These are phyloP conservation scores for Periplaneta americana DNA, from an alignment of 1,140 invertebrate genomes.

Conservation along the genomic window DNA sequence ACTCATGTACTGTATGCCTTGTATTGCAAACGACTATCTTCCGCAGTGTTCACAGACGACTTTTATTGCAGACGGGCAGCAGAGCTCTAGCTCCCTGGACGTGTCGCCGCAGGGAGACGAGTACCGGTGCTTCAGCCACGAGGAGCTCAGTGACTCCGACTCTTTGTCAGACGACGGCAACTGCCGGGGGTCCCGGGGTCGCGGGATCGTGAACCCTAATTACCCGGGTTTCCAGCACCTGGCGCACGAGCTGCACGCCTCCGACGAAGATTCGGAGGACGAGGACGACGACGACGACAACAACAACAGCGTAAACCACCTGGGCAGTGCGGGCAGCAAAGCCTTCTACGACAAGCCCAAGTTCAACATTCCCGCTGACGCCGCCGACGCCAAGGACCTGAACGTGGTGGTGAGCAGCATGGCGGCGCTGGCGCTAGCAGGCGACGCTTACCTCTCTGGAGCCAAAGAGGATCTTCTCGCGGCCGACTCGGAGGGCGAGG, in stretches of 20 bases:
- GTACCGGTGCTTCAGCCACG: slow-evolving; percentile 22
- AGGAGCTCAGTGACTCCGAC: slow-evolving; percentile 33
- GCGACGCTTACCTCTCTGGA: slow-evolving; percentile 32
- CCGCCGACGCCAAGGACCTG: neutral
- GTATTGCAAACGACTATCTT: neutral
- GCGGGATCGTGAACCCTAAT: slow-evolving; percentile 72
- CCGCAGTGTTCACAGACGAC: too few species aligned
- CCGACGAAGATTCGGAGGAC: slow-evolving; percentile 44
- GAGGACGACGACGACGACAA: slow-evolving; percentile 30
- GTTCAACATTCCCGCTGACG: slow-evolving; percentile 39
- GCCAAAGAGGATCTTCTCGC: slow-evolving; percentile 27
- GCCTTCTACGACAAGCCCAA: slow-evolving; percentile 53
- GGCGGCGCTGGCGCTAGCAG: slow-evolving; percentile 20
- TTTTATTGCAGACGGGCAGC: slow-evolving; percentile 12
- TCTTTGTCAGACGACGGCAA: slow-evolving; percentile 36
- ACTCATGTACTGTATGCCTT: neutral
- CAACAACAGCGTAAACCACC: slow-evolving; percentile 43
- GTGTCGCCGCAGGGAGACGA: slow-evolving; percentile 22
- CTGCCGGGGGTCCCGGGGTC: slow-evolving; percentile 27
- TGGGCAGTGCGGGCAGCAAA: slow-evolving; percentile 46
- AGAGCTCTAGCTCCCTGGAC: slow-evolving; percentile 21
- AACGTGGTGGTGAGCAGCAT: slow-evolving; percentile 21
- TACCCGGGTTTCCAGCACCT: slow-evolving; percentile 59
- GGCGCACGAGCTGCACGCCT: slow-evolving; percentile 28
- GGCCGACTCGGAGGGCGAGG: neutral